Evolutionary conservation across 2,888 invertebrate genomes (phyloP).

Genomic region (Ceraclea dissimilis): DNA sequence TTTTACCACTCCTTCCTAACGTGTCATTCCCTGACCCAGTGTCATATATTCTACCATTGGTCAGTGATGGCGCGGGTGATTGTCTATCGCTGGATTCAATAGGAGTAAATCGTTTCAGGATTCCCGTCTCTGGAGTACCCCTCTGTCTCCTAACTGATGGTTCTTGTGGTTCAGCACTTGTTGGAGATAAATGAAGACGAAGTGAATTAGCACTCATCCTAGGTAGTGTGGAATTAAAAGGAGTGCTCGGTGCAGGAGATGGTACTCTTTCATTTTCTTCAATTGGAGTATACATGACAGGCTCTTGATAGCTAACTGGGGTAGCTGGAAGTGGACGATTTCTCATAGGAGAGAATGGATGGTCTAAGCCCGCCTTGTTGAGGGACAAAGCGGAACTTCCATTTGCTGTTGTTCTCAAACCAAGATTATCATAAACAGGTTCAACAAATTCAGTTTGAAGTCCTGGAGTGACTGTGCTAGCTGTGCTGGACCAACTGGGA

Average conservation of each 20-base stretch:
- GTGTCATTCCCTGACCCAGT: slow-evolving; percentile 40
- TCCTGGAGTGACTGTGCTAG: slow-evolving; percentile 47
- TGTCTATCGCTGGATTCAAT: slow-evolving; percentile 33
- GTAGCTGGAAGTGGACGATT: slow-evolving; percentile 60
- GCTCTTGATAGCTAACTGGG: slow-evolving; percentile 42
- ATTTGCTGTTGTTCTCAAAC: slow-evolving; percentile 75
- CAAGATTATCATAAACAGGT: slow-evolving; percentile 81
- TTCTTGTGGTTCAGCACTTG: slow-evolving; percentile 40
- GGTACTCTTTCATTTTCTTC: slow-evolving; percentile 49
- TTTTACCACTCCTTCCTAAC: slow-evolving; percentile 52
- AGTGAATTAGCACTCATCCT: slow-evolving; percentile 45
- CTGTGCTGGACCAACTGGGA: slow-evolving; percentile 70
- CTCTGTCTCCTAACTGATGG: slow-evolving; percentile 44
- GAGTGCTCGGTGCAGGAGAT: slow-evolving; percentile 46
- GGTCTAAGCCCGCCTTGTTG: slow-evolving; percentile 60
- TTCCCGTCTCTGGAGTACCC: slow-evolving; percentile 49
- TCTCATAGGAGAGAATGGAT: slow-evolving; percentile 48
- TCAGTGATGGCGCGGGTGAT: slow-evolving; percentile 26
- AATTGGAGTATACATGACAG: slow-evolving; percentile 46
- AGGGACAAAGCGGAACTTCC: slow-evolving; percentile 76
- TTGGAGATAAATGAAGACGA: slow-evolving; percentile 44
- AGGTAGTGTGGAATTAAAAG: slow-evolving; percentile 36
- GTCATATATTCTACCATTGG: slow-evolving; percentile 27
- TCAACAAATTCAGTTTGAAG: slow-evolving; percentile 52
- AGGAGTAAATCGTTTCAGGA: slow-evolving; percentile 33